These are phyloP conservation scores for Rhodinocichla rosea DNA, from an alignment of 2,113 vertebrate genomes.

Conservation along the genomic window DNA sequence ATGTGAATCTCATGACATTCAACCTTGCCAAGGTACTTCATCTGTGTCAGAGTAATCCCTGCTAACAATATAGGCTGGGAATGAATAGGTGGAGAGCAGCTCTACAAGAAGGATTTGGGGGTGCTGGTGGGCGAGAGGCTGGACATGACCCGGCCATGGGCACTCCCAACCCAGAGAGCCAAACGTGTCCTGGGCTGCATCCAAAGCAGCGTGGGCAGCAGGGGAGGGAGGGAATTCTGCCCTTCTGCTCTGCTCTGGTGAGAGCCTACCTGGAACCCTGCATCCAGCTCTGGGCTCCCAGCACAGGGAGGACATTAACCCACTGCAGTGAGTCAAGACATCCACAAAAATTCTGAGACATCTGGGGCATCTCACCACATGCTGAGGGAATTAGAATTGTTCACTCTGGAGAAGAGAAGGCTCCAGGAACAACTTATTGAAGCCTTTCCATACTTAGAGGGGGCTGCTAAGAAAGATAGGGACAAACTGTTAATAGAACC, in stretches of 20 bases:
- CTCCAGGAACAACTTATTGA: neutral
- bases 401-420: neutral
- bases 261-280: neutral
- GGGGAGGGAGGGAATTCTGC: neutral
- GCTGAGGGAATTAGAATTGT: neutral
- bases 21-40: neutral
- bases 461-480: neutral
- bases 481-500: neutral
- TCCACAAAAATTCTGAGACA: neutral
- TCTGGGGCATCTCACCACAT: neutral
- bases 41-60: accelerated
- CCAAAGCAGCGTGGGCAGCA: accelerated
- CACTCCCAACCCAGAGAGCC: neutral
- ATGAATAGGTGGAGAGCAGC: neutral
- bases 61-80: accelerated
- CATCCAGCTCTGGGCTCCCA: neutral
- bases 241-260: neutral
- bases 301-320: neutral
- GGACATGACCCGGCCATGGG: neutral
- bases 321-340: neutral
- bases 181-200: neutral
- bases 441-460: neutral
- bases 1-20: neutral
- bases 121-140: neutral
- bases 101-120: accelerated